Conservation (phyloP, 1,140 invertebrate species). For the Bombus superbus region DNA sequence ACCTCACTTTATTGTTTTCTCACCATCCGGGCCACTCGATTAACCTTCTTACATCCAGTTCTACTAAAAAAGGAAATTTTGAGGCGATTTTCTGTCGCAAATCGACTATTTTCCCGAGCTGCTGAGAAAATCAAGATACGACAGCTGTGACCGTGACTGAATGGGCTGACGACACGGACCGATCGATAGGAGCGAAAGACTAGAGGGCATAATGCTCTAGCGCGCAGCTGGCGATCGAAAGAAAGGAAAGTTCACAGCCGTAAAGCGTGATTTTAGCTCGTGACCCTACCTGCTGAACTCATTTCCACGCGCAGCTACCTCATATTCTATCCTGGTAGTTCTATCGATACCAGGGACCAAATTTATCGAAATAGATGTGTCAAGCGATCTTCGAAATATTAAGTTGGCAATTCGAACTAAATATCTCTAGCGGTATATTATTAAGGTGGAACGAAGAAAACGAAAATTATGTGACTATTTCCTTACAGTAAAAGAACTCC, state of each 20-base stretch:
- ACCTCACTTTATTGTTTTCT: not conserved
- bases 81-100: not conserved
- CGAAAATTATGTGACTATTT: no score
- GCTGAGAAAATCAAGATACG: conserved; percentile 35
- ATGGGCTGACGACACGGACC: conserved; percentile 33
- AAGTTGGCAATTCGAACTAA: not conserved
- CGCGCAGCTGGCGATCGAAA: conserved; percentile 43
- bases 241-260: conserved; percentile 36
- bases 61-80: no score
- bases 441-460: no score
- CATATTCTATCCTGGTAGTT: not conserved
- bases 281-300: conserved; percentile 38
- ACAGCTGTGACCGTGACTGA: conserved; percentile 40
- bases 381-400: not conserved
- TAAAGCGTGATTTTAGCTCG: conserved; percentile 7
- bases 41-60: not conserved
- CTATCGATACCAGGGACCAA: no score
- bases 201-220: conserved; percentile 28
- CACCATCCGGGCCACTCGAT: not conserved
- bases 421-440: no score
- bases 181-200: conserved; percentile 36
- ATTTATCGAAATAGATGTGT: not conserved
- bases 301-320: conserved; percentile 8
- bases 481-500: no score
- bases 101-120: conserved; percentile 13